Evolutionary conservation across 2,888 invertebrate species (phyloP), one percentile per base, ranked within the genome.

Genomic region (Baronia brevicornis): DNA sequence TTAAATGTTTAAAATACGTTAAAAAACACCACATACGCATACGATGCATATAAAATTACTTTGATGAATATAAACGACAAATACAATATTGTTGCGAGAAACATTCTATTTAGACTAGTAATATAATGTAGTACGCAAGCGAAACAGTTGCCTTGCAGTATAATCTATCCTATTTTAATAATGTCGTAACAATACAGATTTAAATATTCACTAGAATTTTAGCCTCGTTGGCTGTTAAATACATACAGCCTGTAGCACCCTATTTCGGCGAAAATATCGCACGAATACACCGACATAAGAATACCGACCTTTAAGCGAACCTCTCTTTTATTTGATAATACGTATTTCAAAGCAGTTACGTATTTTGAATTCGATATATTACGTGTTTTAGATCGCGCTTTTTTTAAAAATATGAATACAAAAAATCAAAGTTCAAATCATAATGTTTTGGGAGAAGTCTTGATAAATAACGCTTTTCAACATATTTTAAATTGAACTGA

Each of bases 191-290:
- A 19, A 25, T 14, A 10, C 12, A 25, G 13, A 13, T 32, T 23
- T 8, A 7, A 28, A 8, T 17, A 17, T 19, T 25, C 8, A 31
- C 25, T 32, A 25, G 26, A 35, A 21, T 21, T 21, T 26, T 30
- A 27, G 35, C 35, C 30, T 35, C 30, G 25, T 22, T 17, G 30
- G 17, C 35, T 26, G 26, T 21, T 26, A 18, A 25, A 34, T n/a
- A n/a, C 24, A 17, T 8, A 21, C 35, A 35, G 35, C 21, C 30
- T 12, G 17, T 35, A 35, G 35, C 35, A 35, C 35, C 35, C 26
- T 8, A 5, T 5, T 9, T 15, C 18, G n/a, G 26, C 19, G 19
- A 17, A 25, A 28, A 15, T n/a, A 6, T 24, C 33, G 35, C 29
- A 35, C 35, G 25, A 9, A 29, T 17, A 15, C 22, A 4, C 5